Conservation (phyloP, 2,888 invertebrate species). For the Phymatocera aterrima region DNA sequence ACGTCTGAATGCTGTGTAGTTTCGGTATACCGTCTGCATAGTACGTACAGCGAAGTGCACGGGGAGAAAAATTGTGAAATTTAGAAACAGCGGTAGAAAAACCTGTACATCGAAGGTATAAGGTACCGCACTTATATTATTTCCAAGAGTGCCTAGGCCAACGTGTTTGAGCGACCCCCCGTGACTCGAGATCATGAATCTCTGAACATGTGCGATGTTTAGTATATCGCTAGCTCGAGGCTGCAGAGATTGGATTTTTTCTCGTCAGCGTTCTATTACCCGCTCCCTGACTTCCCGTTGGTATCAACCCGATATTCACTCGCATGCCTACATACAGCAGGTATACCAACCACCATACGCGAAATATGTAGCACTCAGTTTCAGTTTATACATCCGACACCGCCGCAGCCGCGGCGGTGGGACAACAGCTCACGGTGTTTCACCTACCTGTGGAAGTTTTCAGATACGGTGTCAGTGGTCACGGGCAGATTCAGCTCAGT, state of each 20-base stretch:
- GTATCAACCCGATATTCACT: background rate
- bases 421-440: background rate
- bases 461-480: conserved; percentile 64
- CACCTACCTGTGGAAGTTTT: conserved; percentile 28
- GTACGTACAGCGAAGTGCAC: too few relatives aligned
- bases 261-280: background rate
- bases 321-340: background rate
- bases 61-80: too few relatives aligned
- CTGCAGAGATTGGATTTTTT: too few relatives aligned
- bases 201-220: conserved; percentile 4
- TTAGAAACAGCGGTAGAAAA: background rate
- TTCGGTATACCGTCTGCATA: too few relatives aligned
- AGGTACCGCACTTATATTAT: background rate
- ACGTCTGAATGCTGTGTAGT: too few relatives aligned
- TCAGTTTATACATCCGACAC: conserved; percentile 63
- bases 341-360: conserved; percentile 50
- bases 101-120: background rate
- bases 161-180: background rate
- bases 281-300: conserved; percentile 12
- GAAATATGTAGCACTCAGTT: conserved; percentile 59
- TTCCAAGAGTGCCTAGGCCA: background rate
- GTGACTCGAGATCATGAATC: background rate
- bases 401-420: background rate
- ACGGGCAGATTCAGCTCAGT: conserved; percentile 69
- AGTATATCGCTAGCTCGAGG: conserved; percentile 1